These are phyloP conservation scores for Heteromyza rotundicornis DNA, from an alignment of 2,888 invertebrate genomes.

Conservation along the genomic window DNA sequence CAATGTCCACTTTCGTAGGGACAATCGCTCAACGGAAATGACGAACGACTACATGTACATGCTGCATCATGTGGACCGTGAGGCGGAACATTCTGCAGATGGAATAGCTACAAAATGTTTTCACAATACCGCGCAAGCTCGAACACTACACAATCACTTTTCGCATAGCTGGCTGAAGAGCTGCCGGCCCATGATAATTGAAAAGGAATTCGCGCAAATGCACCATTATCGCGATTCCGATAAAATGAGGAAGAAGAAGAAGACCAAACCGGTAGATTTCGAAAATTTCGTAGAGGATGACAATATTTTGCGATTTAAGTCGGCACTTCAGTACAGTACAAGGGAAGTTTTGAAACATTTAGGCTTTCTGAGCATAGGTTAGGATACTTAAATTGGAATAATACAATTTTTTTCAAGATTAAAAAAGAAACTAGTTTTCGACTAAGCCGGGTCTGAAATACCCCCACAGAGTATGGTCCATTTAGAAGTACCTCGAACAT, in stretches of 20 bases:
- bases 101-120: conserved; percentile 89
- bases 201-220: conserved; percentile 40
- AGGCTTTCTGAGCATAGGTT: too few relatives aligned
- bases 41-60: conserved; percentile 84
- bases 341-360: too few relatives aligned
- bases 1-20: conserved; percentile 82
- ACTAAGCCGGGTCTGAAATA: too few relatives aligned
- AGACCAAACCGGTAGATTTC: too few relatives aligned
- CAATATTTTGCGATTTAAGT: conserved; percentile 34
- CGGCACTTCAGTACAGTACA: too few relatives aligned
- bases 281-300: conserved; percentile 36
- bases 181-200: conserved; percentile 27
- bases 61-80: conserved; percentile 84
- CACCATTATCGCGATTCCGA: conserved; percentile 47
- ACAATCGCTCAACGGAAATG: conserved; percentile 61
- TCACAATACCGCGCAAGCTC: conserved; percentile 83
- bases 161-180: conserved; percentile 83
- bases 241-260: too few relatives aligned
- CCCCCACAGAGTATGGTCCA: too few relatives aligned
- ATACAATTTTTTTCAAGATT: too few relatives aligned
- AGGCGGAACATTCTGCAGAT: conserved; percentile 83
- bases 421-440: too few relatives aligned
- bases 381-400: too few relatives aligned
- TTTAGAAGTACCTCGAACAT: too few relatives aligned
- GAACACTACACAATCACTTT: conserved; percentile 88